phyloP scores from a whole-genome alignment of 2,888 invertebrate genomes.

The Troilus luridus region DNA sequence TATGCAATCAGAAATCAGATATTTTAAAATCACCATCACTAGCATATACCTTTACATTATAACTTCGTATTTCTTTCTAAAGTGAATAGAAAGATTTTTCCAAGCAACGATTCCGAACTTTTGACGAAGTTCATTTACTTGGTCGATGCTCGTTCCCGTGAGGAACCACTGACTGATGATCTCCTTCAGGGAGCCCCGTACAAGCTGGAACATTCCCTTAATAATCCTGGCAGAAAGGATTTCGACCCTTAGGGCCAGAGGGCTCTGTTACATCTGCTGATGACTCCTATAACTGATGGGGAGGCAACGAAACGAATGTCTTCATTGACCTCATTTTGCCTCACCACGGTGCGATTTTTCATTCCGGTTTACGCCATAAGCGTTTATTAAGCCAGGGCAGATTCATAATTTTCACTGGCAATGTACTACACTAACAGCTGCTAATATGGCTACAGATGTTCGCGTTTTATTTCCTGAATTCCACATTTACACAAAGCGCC shows the following conservation, averaged over 20 bases:
- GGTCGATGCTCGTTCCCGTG: not conserved
- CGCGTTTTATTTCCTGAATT: not conserved
- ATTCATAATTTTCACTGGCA: not conserved
- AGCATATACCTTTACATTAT: not conserved
- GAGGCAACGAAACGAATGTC: constrained; percentile 14
- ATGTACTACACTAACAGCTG: constrained; percentile 15
- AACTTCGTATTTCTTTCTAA: not conserved
- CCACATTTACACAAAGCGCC: not conserved
- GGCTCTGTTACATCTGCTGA: constrained; percentile 40
- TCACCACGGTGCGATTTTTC: constrained; percentile 23
- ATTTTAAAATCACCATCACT: not conserved
- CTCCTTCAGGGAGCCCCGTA: not conserved
- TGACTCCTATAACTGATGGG: constrained; percentile 44
- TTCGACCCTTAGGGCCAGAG: not conserved
- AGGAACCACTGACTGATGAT: constrained; percentile 11
- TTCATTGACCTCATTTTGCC: constrained; percentile 38
- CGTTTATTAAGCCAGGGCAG: constrained; percentile 35
- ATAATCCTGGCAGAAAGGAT: constrained; percentile 17
- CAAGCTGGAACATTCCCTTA: not conserved
- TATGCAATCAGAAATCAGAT: not conserved
- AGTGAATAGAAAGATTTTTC: not conserved
- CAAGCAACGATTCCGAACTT: not conserved
- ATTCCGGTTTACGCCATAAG: constrained; percentile 15
- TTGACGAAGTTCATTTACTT: not conserved
- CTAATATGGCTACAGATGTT: constrained; percentile 40